These are phyloP conservation scores for Recurvirostra avosetta DNA, from an alignment of 2,113 vertebrate species.

Conservation along the genomic window DNA sequence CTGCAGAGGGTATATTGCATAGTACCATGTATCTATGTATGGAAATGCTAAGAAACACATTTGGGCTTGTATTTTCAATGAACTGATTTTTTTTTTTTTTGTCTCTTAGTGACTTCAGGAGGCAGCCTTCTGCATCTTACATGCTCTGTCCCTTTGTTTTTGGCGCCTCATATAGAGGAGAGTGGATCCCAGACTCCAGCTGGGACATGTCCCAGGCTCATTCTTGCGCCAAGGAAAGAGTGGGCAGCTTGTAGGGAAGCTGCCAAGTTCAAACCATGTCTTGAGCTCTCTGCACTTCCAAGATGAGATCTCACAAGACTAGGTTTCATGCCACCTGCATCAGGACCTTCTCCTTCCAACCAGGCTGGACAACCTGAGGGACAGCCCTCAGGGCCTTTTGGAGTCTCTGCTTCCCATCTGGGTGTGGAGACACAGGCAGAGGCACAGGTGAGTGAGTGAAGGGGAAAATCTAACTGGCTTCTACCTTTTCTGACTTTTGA, in stretches of 20 bases:
- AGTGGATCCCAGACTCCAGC: not conserved
- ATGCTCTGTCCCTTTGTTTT: not conserved
- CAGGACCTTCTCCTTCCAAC: not conserved
- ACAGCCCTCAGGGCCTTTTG: not conserved
- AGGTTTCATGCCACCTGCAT: not conserved
- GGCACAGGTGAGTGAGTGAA: not conserved
- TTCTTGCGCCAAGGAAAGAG: not conserved
- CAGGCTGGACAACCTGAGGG: not conserved
- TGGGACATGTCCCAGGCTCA: not conserved
- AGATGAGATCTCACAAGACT: not conserved
- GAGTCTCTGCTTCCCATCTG: not conserved
- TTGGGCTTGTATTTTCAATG: not conserved
- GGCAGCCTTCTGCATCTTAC: not conserved
- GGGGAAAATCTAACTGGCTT: not conserved
- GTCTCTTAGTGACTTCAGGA: not conserved
- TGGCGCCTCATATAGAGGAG: not conserved
- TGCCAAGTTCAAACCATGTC: not conserved
- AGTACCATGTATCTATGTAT: too few relatives aligned
- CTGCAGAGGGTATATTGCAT: not conserved
- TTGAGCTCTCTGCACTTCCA: not conserved
- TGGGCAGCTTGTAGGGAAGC: not conserved
- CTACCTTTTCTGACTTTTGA: not conserved
- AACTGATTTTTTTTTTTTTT: not conserved
- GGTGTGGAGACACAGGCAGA: not conserved
- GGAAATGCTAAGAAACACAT: not conserved